A percentile compares a stretch with the other conserved stretches of the same genome.
These are phyloP conservation scores for Nezara viridula DNA, from an alignment of 2,888 invertebrate genomes.

Conservation along the genomic window DNA sequence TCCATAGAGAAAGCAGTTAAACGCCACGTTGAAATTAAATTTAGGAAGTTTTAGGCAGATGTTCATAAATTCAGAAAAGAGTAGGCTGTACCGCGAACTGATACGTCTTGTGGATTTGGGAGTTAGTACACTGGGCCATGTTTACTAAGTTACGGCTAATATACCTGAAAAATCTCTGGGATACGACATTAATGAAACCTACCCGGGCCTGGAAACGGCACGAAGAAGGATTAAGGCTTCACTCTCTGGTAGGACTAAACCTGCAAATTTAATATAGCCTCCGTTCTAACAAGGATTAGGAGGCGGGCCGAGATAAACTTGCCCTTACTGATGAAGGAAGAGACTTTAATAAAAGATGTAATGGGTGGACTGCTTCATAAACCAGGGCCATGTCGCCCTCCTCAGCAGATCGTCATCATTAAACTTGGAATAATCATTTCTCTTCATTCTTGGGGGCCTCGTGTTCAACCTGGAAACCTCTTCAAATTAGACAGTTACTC, in stretches of 20 bases:
- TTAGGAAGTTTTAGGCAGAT: too few relatives aligned
- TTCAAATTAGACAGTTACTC: constrained; percentile 12
- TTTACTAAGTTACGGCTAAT: neutral
- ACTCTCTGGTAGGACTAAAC: neutral
- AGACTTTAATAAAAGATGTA: constrained; percentile 43
- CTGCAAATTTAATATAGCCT: constrained; percentile 41
- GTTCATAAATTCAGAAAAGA: too few relatives aligned
- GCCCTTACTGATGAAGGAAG: constrained; percentile 29
- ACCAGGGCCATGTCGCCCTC: neutral
- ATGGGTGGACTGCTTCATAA: constrained; percentile 8
- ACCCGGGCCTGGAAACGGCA: neutral
- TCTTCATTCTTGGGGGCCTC: neutral
- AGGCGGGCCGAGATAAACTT: constrained; percentile 6
- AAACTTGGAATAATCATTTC: constrained; percentile 34
- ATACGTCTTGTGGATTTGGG: neutral
- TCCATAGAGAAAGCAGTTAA: too few relatives aligned
- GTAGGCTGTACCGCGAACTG: too few relatives aligned
- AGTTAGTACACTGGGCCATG: neutral
- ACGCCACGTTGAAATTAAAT: too few relatives aligned
- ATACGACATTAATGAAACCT: neutral
- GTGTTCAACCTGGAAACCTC: neutral
- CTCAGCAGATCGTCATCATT: constrained; percentile 11
- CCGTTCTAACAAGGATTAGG: constrained; percentile 45
- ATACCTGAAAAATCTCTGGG: neutral
- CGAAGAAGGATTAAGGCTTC: constrained; percentile 7